Percentiles rank a stretch among this genome's conserved stretches.
These are phyloP conservation scores for Calliscelio sp. DNA, from an alignment of 2,888 invertebrate species.

Conservation along the genomic window DNA sequence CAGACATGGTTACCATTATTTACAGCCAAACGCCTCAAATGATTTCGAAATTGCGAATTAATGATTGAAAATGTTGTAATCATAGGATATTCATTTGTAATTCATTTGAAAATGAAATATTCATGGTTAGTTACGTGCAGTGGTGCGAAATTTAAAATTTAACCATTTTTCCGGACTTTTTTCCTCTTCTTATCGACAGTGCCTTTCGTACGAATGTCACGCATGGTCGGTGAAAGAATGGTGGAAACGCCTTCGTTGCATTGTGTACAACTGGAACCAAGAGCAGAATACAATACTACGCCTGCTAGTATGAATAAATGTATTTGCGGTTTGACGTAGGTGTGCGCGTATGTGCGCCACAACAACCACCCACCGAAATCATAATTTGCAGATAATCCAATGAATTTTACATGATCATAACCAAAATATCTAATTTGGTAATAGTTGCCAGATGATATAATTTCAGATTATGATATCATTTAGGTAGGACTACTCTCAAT, in stretches of 20 bases:
- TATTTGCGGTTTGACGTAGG: slow-evolving; percentile 84
- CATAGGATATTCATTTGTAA: slow-evolving; percentile 60
- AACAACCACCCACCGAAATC: slow-evolving; percentile 65
- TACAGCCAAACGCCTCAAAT: slow-evolving; percentile 32
- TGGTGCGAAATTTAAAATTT: slow-evolving; percentile 55
- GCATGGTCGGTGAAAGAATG: slow-evolving; percentile 78
- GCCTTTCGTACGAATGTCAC: slow-evolving; percentile 71
- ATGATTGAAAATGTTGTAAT: slow-evolving; percentile 52
- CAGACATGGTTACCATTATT: slow-evolving; percentile 22
- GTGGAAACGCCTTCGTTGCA: slow-evolving; percentile 84
- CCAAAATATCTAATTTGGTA: slow-evolving; percentile 25
- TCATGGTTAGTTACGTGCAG: slow-evolving; percentile 48
- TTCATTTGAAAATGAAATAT: slow-evolving; percentile 64
- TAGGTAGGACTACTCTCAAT: too few relatives aligned
- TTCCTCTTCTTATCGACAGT: slow-evolving; percentile 70
- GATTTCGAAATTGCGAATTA: slow-evolving; percentile 58
- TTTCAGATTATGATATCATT: too few relatives aligned
- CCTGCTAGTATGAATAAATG: slow-evolving; percentile 85
- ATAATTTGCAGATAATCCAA: slow-evolving; percentile 36
- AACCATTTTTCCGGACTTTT: slow-evolving; percentile 60
- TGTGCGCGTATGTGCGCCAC: slow-evolving; percentile 76
- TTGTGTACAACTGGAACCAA: slow-evolving; percentile 82
- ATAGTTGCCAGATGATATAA: too few relatives aligned
- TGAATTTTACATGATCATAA: slow-evolving; percentile 15
- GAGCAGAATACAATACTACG: slow-evolving; percentile 84